Evolutionary conservation across 1,140 invertebrate genomes (phyloP), one percentile per base, ranked within the genome.

Genomic region (Coelopa frigida): DNA sequence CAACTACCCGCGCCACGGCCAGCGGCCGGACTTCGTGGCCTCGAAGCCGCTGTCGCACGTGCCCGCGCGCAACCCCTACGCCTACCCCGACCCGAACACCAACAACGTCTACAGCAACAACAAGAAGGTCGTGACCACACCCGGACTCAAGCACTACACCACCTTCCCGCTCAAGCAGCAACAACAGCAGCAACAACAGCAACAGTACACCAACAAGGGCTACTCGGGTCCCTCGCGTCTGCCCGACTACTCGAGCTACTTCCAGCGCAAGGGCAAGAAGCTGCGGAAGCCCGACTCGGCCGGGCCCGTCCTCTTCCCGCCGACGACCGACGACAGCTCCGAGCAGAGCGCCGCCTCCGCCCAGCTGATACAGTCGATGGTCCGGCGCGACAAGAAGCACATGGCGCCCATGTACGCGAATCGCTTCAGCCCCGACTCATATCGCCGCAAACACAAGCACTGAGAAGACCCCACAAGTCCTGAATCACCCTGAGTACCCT

Each of bases 111-210:
- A 63, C 12, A 44, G 26, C 26, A 18, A 21, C 27, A 56, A 57
- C 31, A 64, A 63, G 36, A 64, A 59, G 46, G 38, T 51, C 20
- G 61, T 62, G 45, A 70, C 55, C 44, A 70, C 70, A n/a, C 67
- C 67, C 1, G 70, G 68, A 1, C 49, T 71, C 17, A 68, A 67
- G 43, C 63, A 71, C 46, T 71, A 58, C 46, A 39, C 51, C 3
- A 52, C 54, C 3, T 27, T 44, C 21, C 48, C 44, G 1, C 44
- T 35, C 20, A 44, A 44, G 22, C 26, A 44, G 23, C n/a, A 35
- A 2, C 18, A 44, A 11, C 21, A 21, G 2, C 33, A 43, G 37
- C 22, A n/a, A 41, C n/a, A 26, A 23, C 22, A 22, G 22, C 27
- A 41, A 23, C 61, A 61, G 32, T n/a, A n/a, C 12, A 36, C 6